Evolutionary conservation across 2,797 vertebrate genomes (phyloP).

Genomic region (Neostethus bicornis): DNA sequence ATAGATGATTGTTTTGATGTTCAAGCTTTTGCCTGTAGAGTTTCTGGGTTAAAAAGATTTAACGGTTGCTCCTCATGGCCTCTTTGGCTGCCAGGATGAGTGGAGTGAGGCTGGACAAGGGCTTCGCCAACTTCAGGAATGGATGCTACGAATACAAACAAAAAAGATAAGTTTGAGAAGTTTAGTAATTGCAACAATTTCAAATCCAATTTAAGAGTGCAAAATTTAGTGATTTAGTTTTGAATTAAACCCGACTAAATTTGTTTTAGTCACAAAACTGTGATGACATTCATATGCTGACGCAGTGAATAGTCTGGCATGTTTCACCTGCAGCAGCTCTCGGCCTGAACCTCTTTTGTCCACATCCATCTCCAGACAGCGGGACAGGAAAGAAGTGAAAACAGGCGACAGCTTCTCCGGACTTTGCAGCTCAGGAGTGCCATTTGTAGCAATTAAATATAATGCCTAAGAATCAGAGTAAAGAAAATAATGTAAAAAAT

Average conservation of each 20-base stretch:
- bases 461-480: slow-evolving; percentile 82
- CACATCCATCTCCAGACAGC: slow-evolving; percentile 97
- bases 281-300: too few species aligned
- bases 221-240: too few species aligned
- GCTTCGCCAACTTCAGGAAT: slow-evolving; percentile 97
- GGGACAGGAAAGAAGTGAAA: slow-evolving; percentile 94
- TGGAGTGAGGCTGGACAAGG: slow-evolving; percentile 96
- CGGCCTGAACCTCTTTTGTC: slow-evolving; percentile 95
- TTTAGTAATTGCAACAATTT: neutral
- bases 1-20: slow-evolving; percentile 14
- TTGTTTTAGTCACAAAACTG: too few species aligned
- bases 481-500: too few species aligned
- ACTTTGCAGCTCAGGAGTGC: slow-evolving; percentile 96
- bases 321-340: slow-evolving; percentile 91
- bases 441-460: slow-evolving; percentile 98
- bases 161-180: neutral
- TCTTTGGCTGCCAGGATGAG: slow-evolving; percentile 98
- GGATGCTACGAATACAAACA: slow-evolving; percentile 82
- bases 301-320: neutral
- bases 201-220: neutral
- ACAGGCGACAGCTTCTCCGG: slow-evolving; percentile 95
- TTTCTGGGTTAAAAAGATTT: slow-evolving; percentile 34
- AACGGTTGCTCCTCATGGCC: slow-evolving; percentile 92
- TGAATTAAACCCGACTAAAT: too few species aligned
- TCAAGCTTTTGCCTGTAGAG: slow-evolving; percentile 16